Evolutionary conservation across 2,113 vertebrate species (phyloP), one percentile per base, ranked within the genome.

Genomic region (Myiagra hebetior): DNA sequence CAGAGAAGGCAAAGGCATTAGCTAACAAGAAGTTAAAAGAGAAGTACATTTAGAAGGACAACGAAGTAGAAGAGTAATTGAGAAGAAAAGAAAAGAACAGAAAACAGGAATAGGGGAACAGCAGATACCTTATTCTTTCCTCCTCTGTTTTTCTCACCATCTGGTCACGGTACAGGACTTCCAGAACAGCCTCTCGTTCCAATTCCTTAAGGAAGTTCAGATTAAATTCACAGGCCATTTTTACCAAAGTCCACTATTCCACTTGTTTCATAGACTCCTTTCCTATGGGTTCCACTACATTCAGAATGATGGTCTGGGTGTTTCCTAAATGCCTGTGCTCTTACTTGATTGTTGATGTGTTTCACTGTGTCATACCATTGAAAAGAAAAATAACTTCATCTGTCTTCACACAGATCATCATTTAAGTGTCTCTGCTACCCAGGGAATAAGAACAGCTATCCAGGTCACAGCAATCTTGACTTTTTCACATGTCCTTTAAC

Each of bases 81-180:
- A 4, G 4, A 79, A 27, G 7, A 4, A 33, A 37, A 24, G 9
- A 44, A 28, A 41, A 20, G 3, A 39, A 39, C 2, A 65, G 28
- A 67, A 90, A 47, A 47, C 4, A 81, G 10, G 27, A 91, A 33
- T 1, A 80, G 11, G 12, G 49, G 16, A 52, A 46, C 0, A 2
- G 13, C 44, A 52, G 94, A 33, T 98, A 99, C 99, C 99, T 98
- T 95, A 99, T 97, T 92, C 99, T 97, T 72, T 99, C 98, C 22
- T 99, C 98, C 31, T 99, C 99, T 0, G 85, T 81, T 72, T 90
- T 97, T 15, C 98, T 98, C 74, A 99, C 92, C 27, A 96, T 88
- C 95, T 97, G 98, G 88, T 99, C 99, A 78, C 99, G 98, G 86
- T 98, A 97, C 18, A 99, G 98, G 64, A 99, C 99, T 81, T 99